phyloP scores from a whole-genome alignment of 1,140 invertebrate genomes.

The Arctopsyche grandis region DNA sequence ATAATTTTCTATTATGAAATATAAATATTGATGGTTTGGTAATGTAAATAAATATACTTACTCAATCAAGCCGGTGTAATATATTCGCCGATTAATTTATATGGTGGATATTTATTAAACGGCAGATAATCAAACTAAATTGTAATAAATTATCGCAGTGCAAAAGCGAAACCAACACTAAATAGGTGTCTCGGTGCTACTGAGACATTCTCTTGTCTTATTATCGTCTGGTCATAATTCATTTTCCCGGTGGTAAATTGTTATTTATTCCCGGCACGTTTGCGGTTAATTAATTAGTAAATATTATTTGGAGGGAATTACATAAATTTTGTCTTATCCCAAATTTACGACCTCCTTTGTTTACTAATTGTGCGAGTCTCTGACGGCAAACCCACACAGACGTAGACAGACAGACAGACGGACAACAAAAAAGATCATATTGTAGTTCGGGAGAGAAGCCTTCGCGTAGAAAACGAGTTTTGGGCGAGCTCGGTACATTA shows the following conservation, averaged over 20 bases:
- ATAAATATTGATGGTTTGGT: too few relatives aligned
- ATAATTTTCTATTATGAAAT: too few relatives aligned
- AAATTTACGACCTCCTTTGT: slow-evolving; percentile 30
- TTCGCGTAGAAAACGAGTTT: slow-evolving; percentile 31
- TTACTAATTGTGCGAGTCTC: slow-evolving; percentile 25
- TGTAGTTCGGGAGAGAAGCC: background rate
- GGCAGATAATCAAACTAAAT: too few relatives aligned
- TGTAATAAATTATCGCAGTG: too few relatives aligned
- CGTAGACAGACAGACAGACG: background rate
- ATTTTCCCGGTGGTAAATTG: background rate
- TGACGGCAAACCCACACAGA: background rate
- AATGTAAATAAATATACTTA: background rate
- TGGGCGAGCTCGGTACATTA: slow-evolving; percentile 4
- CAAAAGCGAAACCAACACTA: too few relatives aligned
- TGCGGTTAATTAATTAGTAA: slow-evolving; percentile 41
- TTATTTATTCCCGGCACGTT: slow-evolving; percentile 1
- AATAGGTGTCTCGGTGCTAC: background rate
- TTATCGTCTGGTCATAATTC: slow-evolving; percentile 3
- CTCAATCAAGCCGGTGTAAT: background rate
- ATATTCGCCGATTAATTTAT: background rate
- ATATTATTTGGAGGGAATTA: slow-evolving; percentile 28
- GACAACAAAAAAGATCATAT: too few relatives aligned
- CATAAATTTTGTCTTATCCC: slow-evolving; percentile 36
- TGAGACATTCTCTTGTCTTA: slow-evolving; percentile 1
- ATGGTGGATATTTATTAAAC: too few relatives aligned